Conservation (phyloP, 1,140 invertebrate species). For the Microplitis demolitor region DNA sequence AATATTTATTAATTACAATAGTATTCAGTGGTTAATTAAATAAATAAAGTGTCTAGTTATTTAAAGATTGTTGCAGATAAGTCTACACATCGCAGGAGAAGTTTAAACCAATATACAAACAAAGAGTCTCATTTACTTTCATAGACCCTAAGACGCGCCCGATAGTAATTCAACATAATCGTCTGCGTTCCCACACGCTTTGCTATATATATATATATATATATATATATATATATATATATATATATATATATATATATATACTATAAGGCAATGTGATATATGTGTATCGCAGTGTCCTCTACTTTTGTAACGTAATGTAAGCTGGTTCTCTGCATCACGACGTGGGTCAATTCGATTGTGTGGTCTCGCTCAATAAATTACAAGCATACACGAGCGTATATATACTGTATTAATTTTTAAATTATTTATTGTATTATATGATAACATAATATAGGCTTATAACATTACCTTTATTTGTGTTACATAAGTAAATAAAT, state of each 20-base stretch:
- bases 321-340: background rate
- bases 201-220: background rate
- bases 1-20: too few species aligned
- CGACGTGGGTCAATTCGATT: conserved; percentile 17
- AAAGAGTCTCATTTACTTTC: conserved; percentile 10
- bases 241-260: too few species aligned
- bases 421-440: background rate
- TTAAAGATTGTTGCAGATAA: too few species aligned
- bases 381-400: conserved; percentile 5
- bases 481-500: too few species aligned
- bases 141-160: conserved; percentile 26
- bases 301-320: background rate
- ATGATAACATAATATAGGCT: too few species aligned
- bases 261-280: conserved; percentile 12
- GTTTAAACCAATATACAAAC: background rate
- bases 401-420: background rate
- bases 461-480: too few species aligned
- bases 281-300: conserved; percentile 22
- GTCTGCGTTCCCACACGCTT: conserved; percentile 32
- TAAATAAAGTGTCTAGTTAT: too few species aligned
- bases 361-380: conserved; percentile 16
- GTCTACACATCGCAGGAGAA: background rate
- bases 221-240: too few species aligned
- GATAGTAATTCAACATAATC: conserved; percentile 34
- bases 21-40: too few species aligned